These are phyloP conservation scores for Ochropleura plecta DNA, from an alignment of 2,888 invertebrate genomes.

Conservation along the genomic window DNA sequence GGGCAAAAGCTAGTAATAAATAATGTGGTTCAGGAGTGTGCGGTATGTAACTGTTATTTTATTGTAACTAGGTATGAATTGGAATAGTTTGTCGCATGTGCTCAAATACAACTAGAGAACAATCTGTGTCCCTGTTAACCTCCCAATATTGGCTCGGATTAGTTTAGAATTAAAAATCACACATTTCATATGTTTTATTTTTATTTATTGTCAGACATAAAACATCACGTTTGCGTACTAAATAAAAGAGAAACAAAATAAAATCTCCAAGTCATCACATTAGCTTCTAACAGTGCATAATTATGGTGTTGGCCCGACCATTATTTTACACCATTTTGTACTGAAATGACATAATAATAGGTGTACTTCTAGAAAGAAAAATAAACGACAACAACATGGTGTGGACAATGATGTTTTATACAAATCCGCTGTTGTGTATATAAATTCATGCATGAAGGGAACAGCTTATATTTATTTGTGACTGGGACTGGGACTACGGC, in stretches of 20 bases:
- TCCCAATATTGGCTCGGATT: no score
- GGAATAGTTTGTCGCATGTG: not conserved
- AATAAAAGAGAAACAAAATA: conserved; percentile 8
- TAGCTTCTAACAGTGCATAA: not conserved
- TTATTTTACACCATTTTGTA: conserved; percentile 30
- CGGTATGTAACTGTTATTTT: not conserved
- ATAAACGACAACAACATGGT: no score
- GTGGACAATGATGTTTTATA: no score
- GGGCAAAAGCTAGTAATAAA: no score
- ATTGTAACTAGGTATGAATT: not conserved
- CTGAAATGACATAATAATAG: conserved; percentile 38
- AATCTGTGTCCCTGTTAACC: not conserved
- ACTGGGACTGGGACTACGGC: no score
- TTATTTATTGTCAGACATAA: no score
- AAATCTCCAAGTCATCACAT: conserved; percentile 35
- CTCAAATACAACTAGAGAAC: not conserved
- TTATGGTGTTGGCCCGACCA: conserved; percentile 4
- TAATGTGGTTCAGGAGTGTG: not conserved
- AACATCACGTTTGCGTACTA: not conserved
- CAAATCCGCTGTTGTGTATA: no score
- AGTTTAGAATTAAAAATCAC: no score
- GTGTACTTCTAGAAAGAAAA: conserved; percentile 12
- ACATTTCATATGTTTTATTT: no score
- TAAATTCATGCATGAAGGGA: no score
- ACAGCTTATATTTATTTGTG: no score